These are phyloP conservation scores for Macrocentrus cingulum DNA, from an alignment of 1,140 invertebrate genomes.

Conservation along the genomic window DNA sequence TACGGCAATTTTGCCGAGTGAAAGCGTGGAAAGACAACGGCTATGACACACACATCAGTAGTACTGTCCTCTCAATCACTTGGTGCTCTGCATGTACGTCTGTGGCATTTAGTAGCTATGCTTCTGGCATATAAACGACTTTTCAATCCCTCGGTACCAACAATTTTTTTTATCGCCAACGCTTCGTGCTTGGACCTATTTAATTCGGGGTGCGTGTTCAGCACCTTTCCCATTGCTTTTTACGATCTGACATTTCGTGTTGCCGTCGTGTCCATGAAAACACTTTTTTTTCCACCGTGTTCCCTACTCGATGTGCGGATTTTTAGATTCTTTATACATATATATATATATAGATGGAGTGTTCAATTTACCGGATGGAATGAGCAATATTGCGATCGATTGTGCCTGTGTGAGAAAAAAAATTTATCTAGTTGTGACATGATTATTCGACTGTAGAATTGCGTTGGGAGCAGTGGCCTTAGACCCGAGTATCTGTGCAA, in stretches of 20 bases:
- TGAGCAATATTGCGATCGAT: no score
- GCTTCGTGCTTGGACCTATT: not conserved
- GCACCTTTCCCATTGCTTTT: not conserved
- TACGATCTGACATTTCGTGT: constrained; percentile 5
- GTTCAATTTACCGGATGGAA: no score
- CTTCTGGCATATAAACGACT: constrained; percentile 18
- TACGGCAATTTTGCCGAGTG: constrained; percentile 28
- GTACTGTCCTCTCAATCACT: no score
- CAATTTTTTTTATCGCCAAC: not conserved
- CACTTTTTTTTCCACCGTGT: not conserved
- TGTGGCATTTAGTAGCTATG: constrained; percentile 8
- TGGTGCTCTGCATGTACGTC: constrained; percentile 8
- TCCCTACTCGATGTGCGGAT: no score
- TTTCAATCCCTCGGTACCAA: constrained; percentile 3
- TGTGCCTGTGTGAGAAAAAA: no score
- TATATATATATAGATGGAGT: no score
- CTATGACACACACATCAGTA: constrained; percentile 7
- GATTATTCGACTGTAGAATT: no score
- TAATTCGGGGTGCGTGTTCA: not conserved
- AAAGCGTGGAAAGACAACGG: constrained; percentile 24
- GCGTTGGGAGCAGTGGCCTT: not conserved
- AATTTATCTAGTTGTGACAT: not conserved
- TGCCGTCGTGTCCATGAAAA: not conserved
- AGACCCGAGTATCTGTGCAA: not conserved
- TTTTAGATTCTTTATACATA: no score